Conservation (phyloP, 2,797 vertebrate genomes). For the Semotilus atromaculatus region DNA sequence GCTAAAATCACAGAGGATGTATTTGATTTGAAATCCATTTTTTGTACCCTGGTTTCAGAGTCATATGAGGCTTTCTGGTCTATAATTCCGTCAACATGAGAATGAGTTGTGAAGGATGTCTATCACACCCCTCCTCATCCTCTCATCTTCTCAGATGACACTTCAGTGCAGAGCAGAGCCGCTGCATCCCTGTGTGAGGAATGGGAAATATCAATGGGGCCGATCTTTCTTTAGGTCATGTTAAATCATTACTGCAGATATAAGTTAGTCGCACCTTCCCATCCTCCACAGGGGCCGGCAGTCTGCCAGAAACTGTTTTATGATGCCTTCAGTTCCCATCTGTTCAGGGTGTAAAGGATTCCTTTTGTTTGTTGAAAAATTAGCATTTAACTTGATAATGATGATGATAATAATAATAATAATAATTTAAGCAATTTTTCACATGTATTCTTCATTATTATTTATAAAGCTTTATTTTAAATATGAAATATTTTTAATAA, state of each 20-base stretch:
- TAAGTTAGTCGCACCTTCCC: constrained; percentile 4
- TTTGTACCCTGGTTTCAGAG: background rate
- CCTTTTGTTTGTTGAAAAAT: background rate
- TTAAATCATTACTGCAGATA: constrained; percentile 17
- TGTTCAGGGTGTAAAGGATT: background rate
- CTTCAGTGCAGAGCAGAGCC: background rate
- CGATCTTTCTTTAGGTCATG: constrained; percentile 7
- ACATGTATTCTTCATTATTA: background rate
- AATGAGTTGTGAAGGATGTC: constrained; percentile 6
- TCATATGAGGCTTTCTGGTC: background rate
- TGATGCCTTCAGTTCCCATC: background rate
- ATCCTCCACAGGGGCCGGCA: background rate
- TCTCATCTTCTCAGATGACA: background rate
- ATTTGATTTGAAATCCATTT: background rate
- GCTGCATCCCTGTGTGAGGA: constrained; percentile 7
- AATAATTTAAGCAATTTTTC: background rate
- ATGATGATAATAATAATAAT: background rate
- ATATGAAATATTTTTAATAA: background rate
- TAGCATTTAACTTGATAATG: background rate
- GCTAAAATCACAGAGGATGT: background rate
- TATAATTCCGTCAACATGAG: constrained; percentile 1
- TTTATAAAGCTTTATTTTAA: background rate
- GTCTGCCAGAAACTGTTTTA: background rate
- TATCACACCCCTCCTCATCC: constrained; percentile 7
- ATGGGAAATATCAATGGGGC: constrained; percentile 21